Evolutionary conservation across 2,888 invertebrate species (phyloP).

Genomic region (Stramonita haemastoma): DNA sequence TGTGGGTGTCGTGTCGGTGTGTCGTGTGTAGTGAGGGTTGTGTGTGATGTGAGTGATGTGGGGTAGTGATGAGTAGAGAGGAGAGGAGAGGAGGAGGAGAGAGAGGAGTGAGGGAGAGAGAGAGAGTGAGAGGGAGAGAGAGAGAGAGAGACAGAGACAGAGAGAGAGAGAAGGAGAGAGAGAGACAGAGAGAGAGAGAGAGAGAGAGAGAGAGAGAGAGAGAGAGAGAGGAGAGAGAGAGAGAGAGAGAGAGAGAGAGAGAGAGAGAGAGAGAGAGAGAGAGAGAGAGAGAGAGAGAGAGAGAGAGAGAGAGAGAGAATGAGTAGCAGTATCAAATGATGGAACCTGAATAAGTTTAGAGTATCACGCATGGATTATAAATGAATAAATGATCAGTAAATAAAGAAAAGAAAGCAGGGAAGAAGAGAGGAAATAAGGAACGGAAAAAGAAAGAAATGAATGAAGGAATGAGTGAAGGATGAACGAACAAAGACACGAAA

Average conservation of each 20-base stretch:
- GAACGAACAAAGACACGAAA: not conserved
- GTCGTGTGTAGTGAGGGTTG: too few species aligned
- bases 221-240: not conserved
- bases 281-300: not conserved
- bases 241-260: conserved; percentile 10
- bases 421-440: not conserved
- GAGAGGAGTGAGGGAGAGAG: too few species aligned
- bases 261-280: conserved; percentile 9
- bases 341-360: not conserved
- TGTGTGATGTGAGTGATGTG: not conserved
- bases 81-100: too few species aligned
- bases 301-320: not conserved
- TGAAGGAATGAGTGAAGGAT: not conserved
- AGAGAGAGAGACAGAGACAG: too few species aligned
- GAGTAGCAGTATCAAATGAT: not conserved
- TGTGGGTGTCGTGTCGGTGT: not conserved
- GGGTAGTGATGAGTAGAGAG: not conserved
- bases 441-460: not conserved
- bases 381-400: not conserved
- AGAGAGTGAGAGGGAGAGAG: too few species aligned
- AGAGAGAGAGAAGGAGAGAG: too few species aligned
- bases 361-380: not conserved
- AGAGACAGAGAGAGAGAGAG: too few species aligned
- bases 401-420: not conserved
- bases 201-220: not conserved